Conservation (phyloP, 2,888 invertebrate genomes). For the Phorcus lineatus region DNA sequence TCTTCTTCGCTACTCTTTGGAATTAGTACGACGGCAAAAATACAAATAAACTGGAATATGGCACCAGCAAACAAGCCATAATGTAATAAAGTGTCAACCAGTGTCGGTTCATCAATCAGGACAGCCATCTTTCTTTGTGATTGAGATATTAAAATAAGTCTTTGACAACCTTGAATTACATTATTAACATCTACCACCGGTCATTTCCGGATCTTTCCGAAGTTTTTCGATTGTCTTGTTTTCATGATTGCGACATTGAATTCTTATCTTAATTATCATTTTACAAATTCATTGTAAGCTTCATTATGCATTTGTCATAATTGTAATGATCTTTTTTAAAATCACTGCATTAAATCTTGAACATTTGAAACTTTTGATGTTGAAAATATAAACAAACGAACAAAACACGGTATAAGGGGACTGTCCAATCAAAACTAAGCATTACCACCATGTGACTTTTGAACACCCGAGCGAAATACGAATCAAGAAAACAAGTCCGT, state of each 20-base stretch:
- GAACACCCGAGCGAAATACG: conserved; percentile 8
- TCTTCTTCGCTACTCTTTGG: conserved; percentile 80
- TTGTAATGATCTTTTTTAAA: too few relatives aligned
- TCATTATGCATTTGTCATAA: too few relatives aligned
- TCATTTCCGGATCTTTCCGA: background rate
- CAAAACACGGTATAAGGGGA: background rate
- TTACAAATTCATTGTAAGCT: too few relatives aligned
- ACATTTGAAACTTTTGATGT: background rate
- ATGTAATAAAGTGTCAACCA: conserved; percentile 84
- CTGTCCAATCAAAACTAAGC: background rate
- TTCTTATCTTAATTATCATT: too few relatives aligned
- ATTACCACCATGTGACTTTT: background rate
- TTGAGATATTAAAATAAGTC: background rate
- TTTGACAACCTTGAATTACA: background rate
- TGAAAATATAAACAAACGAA: background rate
- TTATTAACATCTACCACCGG: background rate
- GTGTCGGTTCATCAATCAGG: conserved; percentile 54
- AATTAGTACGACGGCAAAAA: conserved; percentile 87
- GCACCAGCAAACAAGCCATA: conserved; percentile 90
- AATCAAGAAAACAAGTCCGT: background rate
- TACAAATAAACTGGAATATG: conserved; percentile 89
- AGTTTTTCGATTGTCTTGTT: too few relatives aligned
- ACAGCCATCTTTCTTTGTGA: conserved; percentile 53
- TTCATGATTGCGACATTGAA: too few relatives aligned
- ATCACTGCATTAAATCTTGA: too few relatives aligned